Conservation (phyloP, 2,113 vertebrate genomes). For the Coregonus clupeaformis region DNA sequence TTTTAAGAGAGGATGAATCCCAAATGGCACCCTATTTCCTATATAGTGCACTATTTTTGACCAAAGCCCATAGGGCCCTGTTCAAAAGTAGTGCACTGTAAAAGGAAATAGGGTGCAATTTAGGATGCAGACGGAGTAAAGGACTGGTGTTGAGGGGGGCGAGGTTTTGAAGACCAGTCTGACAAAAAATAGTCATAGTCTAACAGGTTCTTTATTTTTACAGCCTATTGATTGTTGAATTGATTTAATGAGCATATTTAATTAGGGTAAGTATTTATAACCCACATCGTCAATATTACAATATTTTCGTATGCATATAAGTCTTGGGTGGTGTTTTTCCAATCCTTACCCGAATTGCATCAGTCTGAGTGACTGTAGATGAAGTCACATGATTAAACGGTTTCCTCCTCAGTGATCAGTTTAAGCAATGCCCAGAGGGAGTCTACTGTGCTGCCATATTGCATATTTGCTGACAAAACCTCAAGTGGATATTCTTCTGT, state of each 20-base stretch:
- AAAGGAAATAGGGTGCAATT: not conserved
- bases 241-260: too few species aligned
- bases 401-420: not conserved
- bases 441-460: not conserved
- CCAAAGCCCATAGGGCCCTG: not conserved
- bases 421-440: not conserved
- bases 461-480: not conserved
- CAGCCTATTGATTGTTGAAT: too few species aligned
- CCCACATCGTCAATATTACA: too few species aligned
- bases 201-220: not conserved
- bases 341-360: not conserved
- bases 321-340: not conserved
- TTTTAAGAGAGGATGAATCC: not conserved
- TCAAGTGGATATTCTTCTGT: not conserved
- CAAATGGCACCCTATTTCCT: too few species aligned
- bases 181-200: not conserved
- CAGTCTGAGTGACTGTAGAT: not conserved
- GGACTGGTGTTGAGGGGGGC: too few species aligned
- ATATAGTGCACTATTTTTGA: constrained; percentile 1
- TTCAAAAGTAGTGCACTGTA: constrained; percentile 16
- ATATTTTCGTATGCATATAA: not conserved
- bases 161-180: not conserved
- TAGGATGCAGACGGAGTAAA: not conserved
- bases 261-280: too few species aligned
- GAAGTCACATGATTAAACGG: not conserved